Conservation (phyloP, 2,797 vertebrate species). For the Glyptemys insculpta region DNA sequence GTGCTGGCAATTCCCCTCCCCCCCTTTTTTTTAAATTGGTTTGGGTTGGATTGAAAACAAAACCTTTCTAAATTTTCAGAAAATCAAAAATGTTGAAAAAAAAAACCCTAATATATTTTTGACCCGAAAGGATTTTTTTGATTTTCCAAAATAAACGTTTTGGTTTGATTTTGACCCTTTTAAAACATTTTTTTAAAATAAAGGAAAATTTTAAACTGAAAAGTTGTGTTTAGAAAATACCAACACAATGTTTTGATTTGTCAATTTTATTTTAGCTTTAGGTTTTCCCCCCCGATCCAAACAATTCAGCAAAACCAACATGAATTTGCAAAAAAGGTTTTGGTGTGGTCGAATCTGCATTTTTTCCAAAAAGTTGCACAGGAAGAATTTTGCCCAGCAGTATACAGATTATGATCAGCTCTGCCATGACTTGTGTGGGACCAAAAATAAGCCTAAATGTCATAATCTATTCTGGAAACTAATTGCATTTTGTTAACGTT, state of each 20-base stretch:
- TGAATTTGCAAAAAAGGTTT: not conserved
- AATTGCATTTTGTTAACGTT: not conserved
- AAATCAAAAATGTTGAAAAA: not conserved
- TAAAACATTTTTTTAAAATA: not conserved
- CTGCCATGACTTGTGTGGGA: accelerated
- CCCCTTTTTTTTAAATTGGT: not conserved
- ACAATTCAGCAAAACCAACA: not conserved
- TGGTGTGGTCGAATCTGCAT: not conserved
- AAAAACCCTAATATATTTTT: not conserved
- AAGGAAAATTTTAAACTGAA: not conserved
- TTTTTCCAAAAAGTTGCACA: not conserved
- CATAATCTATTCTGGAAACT: not conserved
- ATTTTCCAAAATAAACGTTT: not conserved
- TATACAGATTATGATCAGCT: not conserved
- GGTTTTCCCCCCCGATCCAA: too few relatives aligned
- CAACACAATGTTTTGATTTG: not conserved
- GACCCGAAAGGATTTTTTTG: not conserved
- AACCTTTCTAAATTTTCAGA: not conserved
- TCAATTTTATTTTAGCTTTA: not conserved
- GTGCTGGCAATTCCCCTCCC: not conserved
- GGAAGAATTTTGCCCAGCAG: not conserved
- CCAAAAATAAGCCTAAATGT: not conserved
- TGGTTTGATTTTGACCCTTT: not conserved
- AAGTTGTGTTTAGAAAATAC: not conserved
- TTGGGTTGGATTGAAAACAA: not conserved